Evolutionary conservation across 2,797 vertebrate species (phyloP).

Genomic region (Momotus momota): DNA sequence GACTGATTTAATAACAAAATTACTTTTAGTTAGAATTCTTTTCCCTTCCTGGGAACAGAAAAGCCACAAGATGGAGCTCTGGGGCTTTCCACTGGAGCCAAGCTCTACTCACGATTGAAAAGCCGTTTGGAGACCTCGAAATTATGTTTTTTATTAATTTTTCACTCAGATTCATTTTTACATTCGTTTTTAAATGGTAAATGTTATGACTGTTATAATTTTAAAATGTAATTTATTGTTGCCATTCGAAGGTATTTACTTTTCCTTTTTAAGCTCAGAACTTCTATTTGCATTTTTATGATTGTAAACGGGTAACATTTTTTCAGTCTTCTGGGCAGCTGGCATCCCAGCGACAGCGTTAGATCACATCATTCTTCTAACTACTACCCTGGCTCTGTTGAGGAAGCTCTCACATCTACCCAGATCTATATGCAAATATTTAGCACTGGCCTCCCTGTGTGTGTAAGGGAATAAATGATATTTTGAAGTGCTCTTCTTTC

Average conservation of each 20-base stretch:
- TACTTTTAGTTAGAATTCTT: not conserved
- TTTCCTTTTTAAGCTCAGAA: not conserved
- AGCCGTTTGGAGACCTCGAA: not conserved
- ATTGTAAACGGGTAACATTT: not conserved
- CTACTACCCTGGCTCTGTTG: not conserved
- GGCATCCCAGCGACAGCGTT: not conserved
- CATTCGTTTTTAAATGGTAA: not conserved
- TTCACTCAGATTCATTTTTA: conserved; percentile 30
- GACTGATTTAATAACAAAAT: conserved; percentile 16
- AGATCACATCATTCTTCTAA: not conserved
- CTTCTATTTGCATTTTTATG: not conserved
- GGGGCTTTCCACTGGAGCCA: conserved; percentile 43
- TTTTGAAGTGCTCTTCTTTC: not conserved
- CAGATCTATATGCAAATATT: not conserved
- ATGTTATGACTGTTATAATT: not conserved
- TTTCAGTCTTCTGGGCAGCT: not conserved
- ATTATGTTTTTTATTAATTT: conserved; percentile 42
- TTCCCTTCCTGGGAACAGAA: not conserved
- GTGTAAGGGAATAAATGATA: not conserved
- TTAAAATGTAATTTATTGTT: not conserved
- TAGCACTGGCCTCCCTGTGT: not conserved
- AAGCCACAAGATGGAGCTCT: conserved; percentile 79
- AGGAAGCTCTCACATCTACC: not conserved
- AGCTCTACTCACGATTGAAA: not conserved
- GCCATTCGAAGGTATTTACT: not conserved